These are phyloP conservation scores for Sialis lutaria DNA, from an alignment of 2,888 invertebrate genomes.

Conservation along the genomic window DNA sequence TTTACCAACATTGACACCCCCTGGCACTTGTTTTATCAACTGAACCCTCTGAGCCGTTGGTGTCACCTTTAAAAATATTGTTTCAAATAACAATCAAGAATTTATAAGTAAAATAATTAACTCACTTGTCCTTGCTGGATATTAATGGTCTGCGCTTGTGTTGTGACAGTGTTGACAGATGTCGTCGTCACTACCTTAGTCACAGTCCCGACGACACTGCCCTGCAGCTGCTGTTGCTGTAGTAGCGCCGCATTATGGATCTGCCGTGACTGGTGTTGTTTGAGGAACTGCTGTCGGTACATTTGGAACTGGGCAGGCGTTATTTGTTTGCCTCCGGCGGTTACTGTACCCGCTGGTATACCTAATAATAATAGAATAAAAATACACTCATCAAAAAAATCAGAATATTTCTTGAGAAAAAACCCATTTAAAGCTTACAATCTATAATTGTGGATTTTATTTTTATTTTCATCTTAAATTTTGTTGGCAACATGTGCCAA, in stretches of 20 bases:
- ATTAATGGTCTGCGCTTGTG: slow-evolving; percentile 3
- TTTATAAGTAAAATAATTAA: too few relatives aligned
- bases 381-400: too few relatives aligned
- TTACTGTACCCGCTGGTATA: slow-evolving; percentile 13
- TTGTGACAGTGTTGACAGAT: not conserved
- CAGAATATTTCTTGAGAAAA: too few relatives aligned
- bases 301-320: slow-evolving; percentile 39
- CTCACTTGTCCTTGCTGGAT: slow-evolving; percentile 2
- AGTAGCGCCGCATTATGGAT: slow-evolving; percentile 13
- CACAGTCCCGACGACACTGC: slow-evolving; percentile 9
- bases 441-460: too few relatives aligned
- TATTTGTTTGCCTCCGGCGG: slow-evolving; percentile 32
- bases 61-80: not conserved
- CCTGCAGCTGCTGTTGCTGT: slow-evolving; percentile 17
- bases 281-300: slow-evolving; percentile 37
- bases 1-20: slow-evolving; percentile 17
- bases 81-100: too few relatives aligned
- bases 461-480: too few relatives aligned
- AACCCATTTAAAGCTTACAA: too few relatives aligned
- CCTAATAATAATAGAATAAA: too few relatives aligned
- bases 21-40: slow-evolving; percentile 23
- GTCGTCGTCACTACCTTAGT: slow-evolving; percentile 2
- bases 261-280: slow-evolving; percentile 22
- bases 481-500: too few relatives aligned
- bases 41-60: slow-evolving; percentile 10